Conservation (phyloP, 2,888 invertebrate species). For the Sinhomidia bicolor region DNA sequence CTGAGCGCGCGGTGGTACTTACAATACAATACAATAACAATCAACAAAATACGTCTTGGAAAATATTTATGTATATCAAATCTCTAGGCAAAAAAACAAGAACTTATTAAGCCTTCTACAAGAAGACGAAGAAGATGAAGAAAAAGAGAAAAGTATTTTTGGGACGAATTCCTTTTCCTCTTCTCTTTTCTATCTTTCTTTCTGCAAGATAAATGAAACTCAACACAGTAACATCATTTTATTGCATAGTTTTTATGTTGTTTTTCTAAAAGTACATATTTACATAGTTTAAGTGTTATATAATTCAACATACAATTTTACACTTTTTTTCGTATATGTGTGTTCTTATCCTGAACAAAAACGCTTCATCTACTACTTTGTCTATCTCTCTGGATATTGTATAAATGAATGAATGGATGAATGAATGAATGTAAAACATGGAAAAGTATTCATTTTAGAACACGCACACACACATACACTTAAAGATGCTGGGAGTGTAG, state of each 20-base stretch:
- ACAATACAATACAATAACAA: no score
- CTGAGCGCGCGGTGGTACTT: no score
- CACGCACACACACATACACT: constrained; percentile 39
- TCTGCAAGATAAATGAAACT: background rate
- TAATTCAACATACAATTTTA: background rate
- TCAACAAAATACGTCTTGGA: no score
- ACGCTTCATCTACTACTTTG: background rate
- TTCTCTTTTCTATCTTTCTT: background rate
- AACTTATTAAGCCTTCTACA: no score
- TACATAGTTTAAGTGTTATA: no score
- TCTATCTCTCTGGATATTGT: no score
- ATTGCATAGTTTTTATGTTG: constrained; percentile 44
- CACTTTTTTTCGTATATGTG: background rate
- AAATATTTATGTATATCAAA: no score
- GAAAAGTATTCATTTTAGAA: constrained; percentile 67
- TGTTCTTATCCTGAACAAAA: background rate
- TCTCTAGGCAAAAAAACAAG: no score
- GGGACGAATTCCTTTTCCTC: no score
- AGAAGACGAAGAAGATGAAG: no score
- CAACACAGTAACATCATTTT: constrained; percentile 34
- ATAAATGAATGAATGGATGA: constrained; percentile 32
- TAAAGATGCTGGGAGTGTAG: constrained; percentile 68
- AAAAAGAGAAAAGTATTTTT: no score
- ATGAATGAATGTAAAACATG: constrained; percentile 51
- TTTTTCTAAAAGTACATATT: background rate